These are phyloP conservation scores for Heteromyza rotundicornis DNA, from an alignment of 2,888 invertebrate genomes.

Conservation along the genomic window DNA sequence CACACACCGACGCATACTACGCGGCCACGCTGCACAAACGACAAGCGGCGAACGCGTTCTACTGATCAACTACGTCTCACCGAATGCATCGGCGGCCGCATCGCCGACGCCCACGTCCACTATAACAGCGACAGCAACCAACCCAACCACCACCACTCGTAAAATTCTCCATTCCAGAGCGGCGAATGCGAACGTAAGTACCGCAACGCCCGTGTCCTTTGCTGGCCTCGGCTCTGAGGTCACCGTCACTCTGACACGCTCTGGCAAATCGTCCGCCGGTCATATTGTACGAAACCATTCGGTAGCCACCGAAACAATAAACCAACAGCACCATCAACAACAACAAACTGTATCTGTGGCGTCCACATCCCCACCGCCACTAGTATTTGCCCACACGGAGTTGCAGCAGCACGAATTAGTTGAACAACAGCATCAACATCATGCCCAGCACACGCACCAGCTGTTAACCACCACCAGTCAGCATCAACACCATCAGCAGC, in stretches of 20 bases:
- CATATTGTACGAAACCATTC: constrained; percentile 56
- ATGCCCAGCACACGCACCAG: constrained; percentile 27
- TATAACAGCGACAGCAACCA: constrained; percentile 22
- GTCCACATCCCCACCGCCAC: constrained; percentile 52
- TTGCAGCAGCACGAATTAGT: constrained; percentile 24
- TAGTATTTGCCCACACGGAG: constrained; percentile 42
- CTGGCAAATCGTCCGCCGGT: constrained; percentile 51
- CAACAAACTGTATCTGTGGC: constrained; percentile 39
- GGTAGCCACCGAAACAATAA: constrained; percentile 28
- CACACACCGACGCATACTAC: constrained; percentile 48
- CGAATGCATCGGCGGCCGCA: constrained; percentile 36
- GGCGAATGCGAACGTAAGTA: constrained; percentile 19
- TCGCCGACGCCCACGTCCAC: constrained; percentile 26
- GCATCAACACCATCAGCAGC: constrained; percentile 5
- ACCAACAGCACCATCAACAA: too few species aligned
- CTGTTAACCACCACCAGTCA: constrained; percentile 20
- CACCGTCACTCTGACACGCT: constrained; percentile 54
- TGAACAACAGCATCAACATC: constrained; percentile 33
- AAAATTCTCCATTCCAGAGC: constrained; percentile 38
- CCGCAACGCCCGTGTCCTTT: constrained; percentile 49
- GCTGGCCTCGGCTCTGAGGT: constrained; percentile 58
- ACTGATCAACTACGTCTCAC: constrained; percentile 55
- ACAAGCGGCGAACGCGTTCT: constrained; percentile 54
- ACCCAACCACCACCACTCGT: constrained; percentile 26
- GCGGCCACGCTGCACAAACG: constrained; percentile 56